A percentile compares a stretch with the other conserved stretches of the same genome.
Conservation (phyloP, 2,113 vertebrate genomes). For the Carlito syrichta region DNA sequence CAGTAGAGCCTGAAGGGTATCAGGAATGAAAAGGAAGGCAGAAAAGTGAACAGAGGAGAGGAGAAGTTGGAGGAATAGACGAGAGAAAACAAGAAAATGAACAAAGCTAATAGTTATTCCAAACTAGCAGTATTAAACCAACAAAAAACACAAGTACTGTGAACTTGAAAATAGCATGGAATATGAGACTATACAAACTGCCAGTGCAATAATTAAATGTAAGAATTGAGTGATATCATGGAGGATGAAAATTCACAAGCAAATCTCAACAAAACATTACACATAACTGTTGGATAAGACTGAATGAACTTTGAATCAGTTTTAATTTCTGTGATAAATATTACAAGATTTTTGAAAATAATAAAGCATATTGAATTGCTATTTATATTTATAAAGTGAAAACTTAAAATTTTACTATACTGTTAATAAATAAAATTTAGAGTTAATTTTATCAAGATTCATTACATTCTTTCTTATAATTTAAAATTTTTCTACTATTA, state of each 20-base stretch:
- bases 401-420: not conserved
- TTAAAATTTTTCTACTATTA: not conserved
- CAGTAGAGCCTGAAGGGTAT: not conserved
- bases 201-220: not conserved
- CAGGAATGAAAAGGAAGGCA: not conserved
- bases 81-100: not conserved
- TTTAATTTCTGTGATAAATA: not conserved
- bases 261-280: not conserved
- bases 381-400: not conserved
- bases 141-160: not conserved
- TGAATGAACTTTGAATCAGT: not conserved
- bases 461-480: not conserved
- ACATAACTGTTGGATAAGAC: not conserved
- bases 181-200: not conserved
- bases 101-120: not conserved
- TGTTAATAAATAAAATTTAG: not conserved
- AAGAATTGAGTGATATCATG: not conserved
- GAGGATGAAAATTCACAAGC: not conserved
- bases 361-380: not conserved
- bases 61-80: not conserved
- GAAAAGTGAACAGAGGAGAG: not conserved
- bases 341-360: not conserved
- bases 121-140: not conserved
- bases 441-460: slow-evolving; percentile 15
- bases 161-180: not conserved